These are phyloP conservation scores for Microctonus brassicae DNA, from an alignment of 2,888 invertebrate genomes.

Conservation along the genomic window DNA sequence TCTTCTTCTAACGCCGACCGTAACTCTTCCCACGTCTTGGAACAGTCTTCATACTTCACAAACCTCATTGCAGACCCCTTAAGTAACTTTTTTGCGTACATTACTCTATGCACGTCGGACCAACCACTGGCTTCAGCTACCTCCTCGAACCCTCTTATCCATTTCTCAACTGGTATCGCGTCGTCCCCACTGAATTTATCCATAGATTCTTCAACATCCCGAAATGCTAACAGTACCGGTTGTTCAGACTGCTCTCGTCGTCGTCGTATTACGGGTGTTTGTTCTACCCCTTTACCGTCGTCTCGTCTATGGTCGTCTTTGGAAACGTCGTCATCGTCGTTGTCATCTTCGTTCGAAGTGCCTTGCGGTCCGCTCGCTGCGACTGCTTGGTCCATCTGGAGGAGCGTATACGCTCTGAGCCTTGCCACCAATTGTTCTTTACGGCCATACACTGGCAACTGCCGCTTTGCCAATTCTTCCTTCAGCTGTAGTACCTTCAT, in stretches of 20 bases:
- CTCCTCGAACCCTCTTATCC: slow-evolving; percentile 45
- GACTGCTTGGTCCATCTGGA: not conserved
- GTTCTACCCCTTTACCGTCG: not conserved
- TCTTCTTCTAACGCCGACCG: not conserved
- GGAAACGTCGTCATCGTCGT: too few relatives aligned
- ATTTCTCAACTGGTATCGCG: slow-evolving; percentile 25
- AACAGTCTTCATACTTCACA: not conserved
- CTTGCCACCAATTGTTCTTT: not conserved
- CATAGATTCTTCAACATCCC: slow-evolving; percentile 40
- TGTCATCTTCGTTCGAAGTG: too few relatives aligned
- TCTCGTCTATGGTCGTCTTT: not conserved
- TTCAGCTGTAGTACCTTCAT: not conserved
- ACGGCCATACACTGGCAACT: not conserved
- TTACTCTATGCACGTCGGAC: slow-evolving; percentile 39
- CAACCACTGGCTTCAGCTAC: slow-evolving; percentile 34
- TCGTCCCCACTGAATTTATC: slow-evolving; percentile 40
- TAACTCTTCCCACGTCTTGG: not conserved
- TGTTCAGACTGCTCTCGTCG: not conserved
- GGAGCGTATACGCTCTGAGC: not conserved
- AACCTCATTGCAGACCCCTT: slow-evolving; percentile 41
- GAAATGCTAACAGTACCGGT: slow-evolving; percentile 12
- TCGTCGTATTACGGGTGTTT: slow-evolving; percentile 3
- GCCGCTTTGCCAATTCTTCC: not conserved
- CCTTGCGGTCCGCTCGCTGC: too few relatives aligned
- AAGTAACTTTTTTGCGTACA: slow-evolving; percentile 42